Evolutionary conservation across 2,888 invertebrate species (phyloP).

Genomic region (Ophonus ardosiacus): DNA sequence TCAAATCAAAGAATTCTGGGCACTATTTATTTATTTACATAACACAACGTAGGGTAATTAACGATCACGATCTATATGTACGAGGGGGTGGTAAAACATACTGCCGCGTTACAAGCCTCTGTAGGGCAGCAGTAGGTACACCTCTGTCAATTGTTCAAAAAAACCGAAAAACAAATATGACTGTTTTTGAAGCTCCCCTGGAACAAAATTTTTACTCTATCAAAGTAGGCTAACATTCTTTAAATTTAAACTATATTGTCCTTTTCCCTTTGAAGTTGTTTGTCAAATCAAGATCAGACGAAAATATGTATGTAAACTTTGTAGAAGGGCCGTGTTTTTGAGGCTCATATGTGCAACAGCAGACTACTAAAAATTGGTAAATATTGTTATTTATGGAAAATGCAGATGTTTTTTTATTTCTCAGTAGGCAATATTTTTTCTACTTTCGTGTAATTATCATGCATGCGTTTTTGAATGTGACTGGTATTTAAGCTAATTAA

Average conservation of each 20-base stretch:
- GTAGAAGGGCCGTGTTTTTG: not conserved
- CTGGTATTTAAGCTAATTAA: not conserved
- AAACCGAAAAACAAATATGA: not conserved
- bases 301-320: not conserved
- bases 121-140: not conserved
- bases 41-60: no score
- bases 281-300: not conserved
- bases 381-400: not conserved
- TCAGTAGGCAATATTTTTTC: not conserved
- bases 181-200: not conserved
- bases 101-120: no score
- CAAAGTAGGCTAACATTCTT: not conserved
- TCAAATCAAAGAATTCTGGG: no score
- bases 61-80: no score
- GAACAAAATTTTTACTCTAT: not conserved
- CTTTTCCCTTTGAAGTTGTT: not conserved
- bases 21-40: no score
- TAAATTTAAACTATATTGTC: not conserved
- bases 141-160: constrained; percentile 4
- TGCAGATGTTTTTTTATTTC: not conserved
- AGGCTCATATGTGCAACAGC: not conserved
- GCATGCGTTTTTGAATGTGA: not conserved
- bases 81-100: no score
- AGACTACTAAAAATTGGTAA: not conserved
- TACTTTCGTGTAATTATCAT: not conserved